These are phyloP conservation scores for Sebastolobus altivelis DNA, from an alignment of 2,797 vertebrate species.

Conservation along the genomic window DNA sequence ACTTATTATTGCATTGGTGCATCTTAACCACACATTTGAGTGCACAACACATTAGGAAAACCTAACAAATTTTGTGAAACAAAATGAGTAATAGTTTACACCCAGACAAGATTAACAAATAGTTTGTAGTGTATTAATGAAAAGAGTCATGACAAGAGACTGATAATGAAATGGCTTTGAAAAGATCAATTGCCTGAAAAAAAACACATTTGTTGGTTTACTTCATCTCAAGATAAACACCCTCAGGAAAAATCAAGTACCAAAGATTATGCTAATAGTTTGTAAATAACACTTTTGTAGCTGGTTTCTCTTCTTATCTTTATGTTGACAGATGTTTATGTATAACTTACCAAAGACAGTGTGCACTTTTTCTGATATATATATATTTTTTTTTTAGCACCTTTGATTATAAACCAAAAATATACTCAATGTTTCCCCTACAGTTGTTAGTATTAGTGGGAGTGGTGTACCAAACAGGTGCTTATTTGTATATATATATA, in stretches of 20 bases:
- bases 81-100: neutral
- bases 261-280: conserved; percentile 50
- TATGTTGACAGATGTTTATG: conserved; percentile 39
- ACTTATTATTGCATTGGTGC: conserved; percentile 14
- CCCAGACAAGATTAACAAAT: neutral
- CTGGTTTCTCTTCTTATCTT: conserved; percentile 28
- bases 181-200: neutral
- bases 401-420: conserved; percentile 36
- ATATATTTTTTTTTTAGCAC: neutral
- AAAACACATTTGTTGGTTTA: neutral
- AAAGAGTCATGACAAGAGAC: conserved; percentile 7
- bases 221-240: conserved; percentile 23
- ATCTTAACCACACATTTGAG: neutral
- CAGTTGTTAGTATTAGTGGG: conserved; percentile 7
- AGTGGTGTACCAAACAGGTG: neutral
- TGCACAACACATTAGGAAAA: conserved; percentile 27
- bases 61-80: neutral
- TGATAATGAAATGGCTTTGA: conserved; percentile 11
- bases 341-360: conserved; percentile 50
- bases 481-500: conserved; percentile 26
- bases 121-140: neutral
- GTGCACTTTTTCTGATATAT: conserved; percentile 38
- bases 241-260: conserved; percentile 37
- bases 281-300: conserved; percentile 62
- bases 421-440: conserved; percentile 38